Evolutionary conservation across 2,888 invertebrate genomes (phyloP).

Genomic region (Melanostoma mellinum): DNA sequence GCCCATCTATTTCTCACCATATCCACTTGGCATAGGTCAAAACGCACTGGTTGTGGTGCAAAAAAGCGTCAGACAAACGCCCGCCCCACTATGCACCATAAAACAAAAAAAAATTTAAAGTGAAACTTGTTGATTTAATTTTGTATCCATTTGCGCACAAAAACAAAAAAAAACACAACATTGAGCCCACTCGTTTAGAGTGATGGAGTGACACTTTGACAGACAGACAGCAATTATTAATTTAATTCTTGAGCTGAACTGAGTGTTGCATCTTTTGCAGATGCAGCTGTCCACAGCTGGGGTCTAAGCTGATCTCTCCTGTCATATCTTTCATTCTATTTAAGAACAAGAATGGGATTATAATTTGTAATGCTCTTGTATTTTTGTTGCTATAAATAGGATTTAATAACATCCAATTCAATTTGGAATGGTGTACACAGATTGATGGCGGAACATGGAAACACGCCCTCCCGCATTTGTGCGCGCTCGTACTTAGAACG

Average conservation of each 20-base stretch:
- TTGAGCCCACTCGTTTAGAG: conserved; percentile 20
- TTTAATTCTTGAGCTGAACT: conserved; percentile 35
- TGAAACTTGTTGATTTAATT: conserved; percentile 72
- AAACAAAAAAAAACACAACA: conserved; percentile 4
- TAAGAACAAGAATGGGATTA: conserved; percentile 68
- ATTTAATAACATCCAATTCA: conserved; percentile 63
- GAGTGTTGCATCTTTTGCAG: conserved; percentile 19
- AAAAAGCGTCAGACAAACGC: conserved; percentile 49
- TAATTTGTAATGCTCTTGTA: conserved; percentile 48
- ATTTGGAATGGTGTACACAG: conserved; percentile 29
- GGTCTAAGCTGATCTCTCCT: conserved; percentile 34
- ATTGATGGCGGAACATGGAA: conserved; percentile 46
- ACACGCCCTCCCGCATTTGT: conserved; percentile 66
- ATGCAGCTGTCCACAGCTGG: conserved; percentile 65
- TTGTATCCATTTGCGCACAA: conserved; percentile 61
- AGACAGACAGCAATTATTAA: conserved; percentile 73
- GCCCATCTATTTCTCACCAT: conserved; percentile 21
- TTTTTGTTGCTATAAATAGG: conserved; percentile 62
- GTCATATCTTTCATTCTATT: conserved; percentile 70
- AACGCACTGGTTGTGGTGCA: conserved; percentile 23
- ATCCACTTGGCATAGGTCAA: conserved; percentile 38
- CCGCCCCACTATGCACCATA: conserved; percentile 13
- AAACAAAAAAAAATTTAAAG: conserved; percentile 41
- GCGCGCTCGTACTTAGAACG: conserved; percentile 28
- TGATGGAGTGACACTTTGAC: conserved; percentile 69